These are phyloP conservation scores for Ceyx cyanopectus DNA, from an alignment of 2,113 vertebrate genomes.

Conservation along the genomic window DNA sequence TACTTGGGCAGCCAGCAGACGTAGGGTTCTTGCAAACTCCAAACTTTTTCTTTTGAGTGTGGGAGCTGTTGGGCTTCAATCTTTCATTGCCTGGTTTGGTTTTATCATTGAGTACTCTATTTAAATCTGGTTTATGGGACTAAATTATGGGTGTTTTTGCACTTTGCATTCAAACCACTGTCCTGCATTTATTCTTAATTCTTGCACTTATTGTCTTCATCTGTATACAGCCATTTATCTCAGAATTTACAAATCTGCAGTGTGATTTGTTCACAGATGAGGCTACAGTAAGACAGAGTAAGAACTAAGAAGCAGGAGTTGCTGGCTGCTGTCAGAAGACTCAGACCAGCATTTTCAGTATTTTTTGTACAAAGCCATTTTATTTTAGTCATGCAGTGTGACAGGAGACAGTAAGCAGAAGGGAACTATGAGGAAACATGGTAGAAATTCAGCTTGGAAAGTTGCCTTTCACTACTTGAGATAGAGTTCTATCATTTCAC, in stretches of 20 bases:
- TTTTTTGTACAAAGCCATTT: not conserved
- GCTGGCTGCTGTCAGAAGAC: not conserved
- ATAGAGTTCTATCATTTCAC: not conserved
- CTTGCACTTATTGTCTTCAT: not conserved
- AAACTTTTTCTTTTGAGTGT: not conserved
- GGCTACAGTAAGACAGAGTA: not conserved
- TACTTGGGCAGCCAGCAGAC: not conserved
- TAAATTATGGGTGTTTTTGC: not conserved
- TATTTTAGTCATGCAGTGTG: not conserved
- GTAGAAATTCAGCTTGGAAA: not conserved
- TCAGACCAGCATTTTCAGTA: not conserved
- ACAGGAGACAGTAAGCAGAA: not conserved
- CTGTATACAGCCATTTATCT: not conserved
- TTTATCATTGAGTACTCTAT: not conserved
- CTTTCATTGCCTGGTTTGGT: not conserved
- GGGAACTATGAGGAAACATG: not conserved
- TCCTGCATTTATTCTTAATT: constrained; percentile 19
- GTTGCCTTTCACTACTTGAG: not conserved
- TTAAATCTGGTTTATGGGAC: not conserved
- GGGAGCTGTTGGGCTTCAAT: not conserved
- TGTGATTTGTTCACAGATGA: constrained; percentile 30
- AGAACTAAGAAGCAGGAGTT: not conserved
- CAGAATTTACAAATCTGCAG: constrained; percentile 26
- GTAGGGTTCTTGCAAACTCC: not conserved
- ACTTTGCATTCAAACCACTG: not conserved